A percentile compares a stretch with the other conserved stretches of the same genome.
Conservation (phyloP, 2,113 vertebrate species). For the Eira barbara region DNA sequence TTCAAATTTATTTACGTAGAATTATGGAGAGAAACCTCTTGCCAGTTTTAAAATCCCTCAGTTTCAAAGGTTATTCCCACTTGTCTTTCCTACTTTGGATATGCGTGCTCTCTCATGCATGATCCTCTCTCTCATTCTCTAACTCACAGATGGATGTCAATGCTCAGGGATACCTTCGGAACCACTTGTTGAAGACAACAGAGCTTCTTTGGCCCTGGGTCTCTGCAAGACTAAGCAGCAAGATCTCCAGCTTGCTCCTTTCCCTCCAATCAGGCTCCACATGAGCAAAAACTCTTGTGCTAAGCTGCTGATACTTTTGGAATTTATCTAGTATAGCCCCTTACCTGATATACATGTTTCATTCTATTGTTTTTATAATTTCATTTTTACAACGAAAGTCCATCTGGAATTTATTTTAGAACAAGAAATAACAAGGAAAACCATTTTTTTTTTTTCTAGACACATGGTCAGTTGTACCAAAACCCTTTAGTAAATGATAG, state of each 20-base stretch:
- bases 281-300: not conserved
- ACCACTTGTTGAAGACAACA: not conserved
- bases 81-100: not conserved
- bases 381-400: not conserved
- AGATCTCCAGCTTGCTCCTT: not conserved
- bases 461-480: not conserved
- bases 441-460: not conserved
- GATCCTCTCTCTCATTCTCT: not conserved
- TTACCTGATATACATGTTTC: not conserved
- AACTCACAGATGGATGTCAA: not conserved
- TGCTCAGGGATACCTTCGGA: not conserved
- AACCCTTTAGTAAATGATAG: not conserved
- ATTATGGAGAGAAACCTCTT: not conserved
- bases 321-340: not conserved
- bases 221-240: not conserved
- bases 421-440: not conserved
- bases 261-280: not conserved
- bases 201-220: not conserved
- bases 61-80: not conserved
- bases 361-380: not conserved
- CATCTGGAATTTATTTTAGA: not conserved
- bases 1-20: not conserved
- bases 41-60: not conserved
- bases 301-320: not conserved
- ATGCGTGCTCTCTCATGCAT: not conserved